phyloP scores from a whole-genome alignment of 2,797 vertebrate species.

The Graptemys geographica region DNA sequence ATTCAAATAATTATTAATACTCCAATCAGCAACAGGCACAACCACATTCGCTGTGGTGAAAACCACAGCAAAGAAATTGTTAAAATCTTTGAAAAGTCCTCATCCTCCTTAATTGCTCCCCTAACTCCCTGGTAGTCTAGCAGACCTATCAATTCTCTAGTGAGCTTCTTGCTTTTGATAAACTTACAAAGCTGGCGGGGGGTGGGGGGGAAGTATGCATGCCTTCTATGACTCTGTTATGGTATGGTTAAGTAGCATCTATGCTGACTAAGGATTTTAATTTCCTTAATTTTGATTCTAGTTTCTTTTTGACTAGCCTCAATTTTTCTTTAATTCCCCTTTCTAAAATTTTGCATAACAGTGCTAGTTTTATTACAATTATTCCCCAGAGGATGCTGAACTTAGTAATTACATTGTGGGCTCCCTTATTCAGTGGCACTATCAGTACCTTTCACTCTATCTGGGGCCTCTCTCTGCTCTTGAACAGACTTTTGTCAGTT shows the following conservation, averaged over 20 bases:
- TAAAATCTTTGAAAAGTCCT: not conserved
- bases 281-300: slow-evolving; percentile 4
- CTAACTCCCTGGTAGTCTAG: not conserved
- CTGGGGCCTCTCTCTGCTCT: not conserved
- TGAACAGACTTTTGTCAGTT: not conserved
- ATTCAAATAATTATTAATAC: slow-evolving; percentile 13
- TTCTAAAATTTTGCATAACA: not conserved
- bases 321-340: slow-evolving; percentile 18
- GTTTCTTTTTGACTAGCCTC: not conserved
- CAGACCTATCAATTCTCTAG: not conserved
- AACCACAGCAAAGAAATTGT: not conserved
- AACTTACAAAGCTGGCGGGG: no score
- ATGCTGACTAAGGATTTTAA: not conserved
- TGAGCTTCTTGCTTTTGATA: not conserved
- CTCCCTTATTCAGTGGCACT: not conserved
- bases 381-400: not conserved
- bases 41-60: not conserved
- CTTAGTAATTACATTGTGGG: slow-evolving; percentile 1
- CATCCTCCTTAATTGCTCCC: not conserved
- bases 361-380: slow-evolving; percentile 19
- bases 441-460: not conserved
- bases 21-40: not conserved
- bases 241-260: not conserved
- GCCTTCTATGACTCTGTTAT: not conserved
- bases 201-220: not conserved